phyloP scores from a whole-genome alignment of 2,797 vertebrate species.

The Sebastes vulpes region DNA sequence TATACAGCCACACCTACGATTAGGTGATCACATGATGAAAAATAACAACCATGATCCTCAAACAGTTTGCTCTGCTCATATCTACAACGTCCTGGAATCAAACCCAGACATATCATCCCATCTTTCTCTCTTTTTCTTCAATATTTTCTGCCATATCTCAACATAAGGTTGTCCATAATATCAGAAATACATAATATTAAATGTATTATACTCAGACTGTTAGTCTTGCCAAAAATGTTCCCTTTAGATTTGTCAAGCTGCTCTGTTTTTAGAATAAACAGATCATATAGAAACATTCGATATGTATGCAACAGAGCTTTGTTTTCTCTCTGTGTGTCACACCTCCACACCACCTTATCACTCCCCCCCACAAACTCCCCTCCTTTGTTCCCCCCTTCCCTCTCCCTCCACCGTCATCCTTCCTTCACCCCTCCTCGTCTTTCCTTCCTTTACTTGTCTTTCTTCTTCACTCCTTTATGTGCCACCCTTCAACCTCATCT shows the following conservation, averaged over 20 bases:
- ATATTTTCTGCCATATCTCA: not conserved
- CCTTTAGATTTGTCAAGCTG: not conserved
- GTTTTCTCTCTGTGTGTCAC: slow-evolving; percentile 5
- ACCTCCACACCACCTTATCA: not conserved
- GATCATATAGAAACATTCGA: not conserved
- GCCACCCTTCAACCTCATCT: slow-evolving; percentile 18
- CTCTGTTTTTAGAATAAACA: not conserved
- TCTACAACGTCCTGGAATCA: not conserved
- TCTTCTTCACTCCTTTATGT: slow-evolving; percentile 30
- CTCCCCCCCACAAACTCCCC: not conserved
- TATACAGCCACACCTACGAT: no score
- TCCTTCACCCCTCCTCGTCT: slow-evolving; percentile 14
- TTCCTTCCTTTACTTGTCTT: slow-evolving; percentile 25
- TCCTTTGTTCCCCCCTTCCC: not conserved
- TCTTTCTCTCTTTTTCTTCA: not conserved
- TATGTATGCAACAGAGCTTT: not conserved
- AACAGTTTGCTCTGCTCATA: not conserved
- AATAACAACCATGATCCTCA: not conserved
- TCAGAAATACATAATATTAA: not conserved
- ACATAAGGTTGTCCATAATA: not conserved
- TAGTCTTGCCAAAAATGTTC: not conserved
- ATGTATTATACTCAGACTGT: not conserved
- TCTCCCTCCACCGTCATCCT: not conserved
- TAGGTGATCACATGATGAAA: not conserved
- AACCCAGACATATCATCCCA: not conserved